Percentiles rank a stretch among this genome's conserved stretches.
Conservation (phyloP, 2,797 vertebrate genomes). For the Staurois parvus region DNA sequence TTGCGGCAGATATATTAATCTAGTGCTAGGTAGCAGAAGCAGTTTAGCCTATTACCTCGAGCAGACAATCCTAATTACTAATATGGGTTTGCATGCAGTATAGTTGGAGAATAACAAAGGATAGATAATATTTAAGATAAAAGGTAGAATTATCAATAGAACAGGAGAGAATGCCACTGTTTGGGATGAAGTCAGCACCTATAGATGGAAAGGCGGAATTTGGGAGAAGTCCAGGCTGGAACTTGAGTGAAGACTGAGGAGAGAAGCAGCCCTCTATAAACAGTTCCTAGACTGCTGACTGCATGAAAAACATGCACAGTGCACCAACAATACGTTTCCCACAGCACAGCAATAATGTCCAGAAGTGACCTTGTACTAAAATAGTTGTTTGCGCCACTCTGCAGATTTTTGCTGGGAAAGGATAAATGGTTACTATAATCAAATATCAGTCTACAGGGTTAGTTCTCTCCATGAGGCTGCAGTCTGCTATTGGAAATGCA, state of each 20-base stretch:
- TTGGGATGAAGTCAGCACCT: conserved; percentile 2
- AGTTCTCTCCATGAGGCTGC: not conserved
- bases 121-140: not conserved
- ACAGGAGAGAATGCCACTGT: not conserved
- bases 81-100: too few relatives aligned
- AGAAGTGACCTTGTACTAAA: conserved; percentile 53
- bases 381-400: conserved; percentile 15
- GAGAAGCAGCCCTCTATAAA: conserved; percentile 40
- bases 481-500: not conserved
- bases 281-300: conserved; percentile 45
- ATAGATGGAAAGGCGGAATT: not conserved
- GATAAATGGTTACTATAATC: not conserved
- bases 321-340: conserved; percentile 55
- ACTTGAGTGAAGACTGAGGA: conserved; percentile 13
- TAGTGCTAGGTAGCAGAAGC: too few relatives aligned
- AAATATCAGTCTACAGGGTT: not conserved
- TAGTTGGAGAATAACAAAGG: not conserved
- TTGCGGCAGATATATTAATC: too few relatives aligned
- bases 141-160: not conserved
- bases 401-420: conserved; percentile 27
- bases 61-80: too few relatives aligned
- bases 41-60: too few relatives aligned
- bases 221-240: conserved; percentile 28
- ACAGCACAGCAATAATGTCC: conserved; percentile 46
- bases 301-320: conserved; percentile 35